These are phyloP conservation scores for Heliothis peltigera DNA, from an alignment of 2,888 invertebrate species.

Conservation along the genomic window DNA sequence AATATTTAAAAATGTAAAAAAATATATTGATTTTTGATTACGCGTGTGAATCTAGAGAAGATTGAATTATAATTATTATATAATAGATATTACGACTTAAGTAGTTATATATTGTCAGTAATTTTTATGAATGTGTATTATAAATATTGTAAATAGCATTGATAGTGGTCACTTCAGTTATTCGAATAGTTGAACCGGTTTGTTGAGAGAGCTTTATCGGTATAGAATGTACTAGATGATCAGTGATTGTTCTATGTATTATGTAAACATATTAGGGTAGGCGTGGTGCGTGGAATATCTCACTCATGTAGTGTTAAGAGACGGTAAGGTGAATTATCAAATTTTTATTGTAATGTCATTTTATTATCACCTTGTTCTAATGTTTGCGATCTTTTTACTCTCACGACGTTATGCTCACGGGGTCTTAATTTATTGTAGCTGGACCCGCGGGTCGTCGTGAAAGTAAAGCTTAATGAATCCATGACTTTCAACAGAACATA, in stretches of 20 bases:
- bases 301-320: constrained; percentile 65
- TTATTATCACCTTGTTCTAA: constrained; percentile 33
- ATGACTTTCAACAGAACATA: constrained; percentile 55
- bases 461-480: constrained; percentile 46
- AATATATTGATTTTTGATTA: constrained; percentile 60
- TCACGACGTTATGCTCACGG: constrained; percentile 27
- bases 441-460: constrained; percentile 23
- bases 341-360: constrained; percentile 53
- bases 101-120: constrained; percentile 58
- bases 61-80: constrained; percentile 54
- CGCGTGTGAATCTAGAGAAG: constrained; percentile 65
- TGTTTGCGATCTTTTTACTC: constrained; percentile 27
- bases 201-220: constrained; percentile 79
- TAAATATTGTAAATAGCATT: constrained; percentile 73
- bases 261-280: constrained; percentile 66
- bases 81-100: constrained; percentile 55
- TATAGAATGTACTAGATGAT: constrained; percentile 58
- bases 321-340: constrained; percentile 47
- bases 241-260: constrained; percentile 63
- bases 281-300: constrained; percentile 77
- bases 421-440: constrained; percentile 50
- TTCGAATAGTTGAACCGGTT: constrained; percentile 71
- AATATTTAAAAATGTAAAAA: constrained; percentile 60
- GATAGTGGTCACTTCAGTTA: constrained; percentile 58
- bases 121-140: constrained; percentile 72